phyloP scores from a whole-genome alignment of 2,113 vertebrate genomes.

The Saccopteryx bilineata region DNA sequence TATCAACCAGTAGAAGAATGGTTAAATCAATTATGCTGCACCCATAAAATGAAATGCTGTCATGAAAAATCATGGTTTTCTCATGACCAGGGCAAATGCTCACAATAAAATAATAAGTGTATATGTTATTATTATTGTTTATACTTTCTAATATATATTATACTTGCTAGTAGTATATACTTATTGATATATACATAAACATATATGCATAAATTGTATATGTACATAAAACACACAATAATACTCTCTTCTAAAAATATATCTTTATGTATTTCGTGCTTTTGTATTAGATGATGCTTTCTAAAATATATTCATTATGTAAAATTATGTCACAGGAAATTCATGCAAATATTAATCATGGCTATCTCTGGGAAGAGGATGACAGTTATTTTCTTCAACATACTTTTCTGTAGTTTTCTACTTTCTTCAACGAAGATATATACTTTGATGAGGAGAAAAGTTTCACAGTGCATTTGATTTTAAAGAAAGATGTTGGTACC shows the following conservation, averaged over 20 bases:
- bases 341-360: neutral
- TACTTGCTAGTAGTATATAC: neutral
- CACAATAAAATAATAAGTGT: neutral
- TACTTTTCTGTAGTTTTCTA: conserved; percentile 37
- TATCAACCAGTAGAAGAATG: neutral
- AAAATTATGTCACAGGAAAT: neutral
- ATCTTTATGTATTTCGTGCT: neutral
- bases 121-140: neutral
- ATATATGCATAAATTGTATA: neutral
- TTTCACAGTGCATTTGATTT: neutral
- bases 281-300: conserved; percentile 41
- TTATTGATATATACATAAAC: neutral
- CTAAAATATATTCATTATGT: neutral
- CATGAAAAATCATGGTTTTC: neutral
- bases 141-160: neutral
- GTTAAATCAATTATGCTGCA: neutral
- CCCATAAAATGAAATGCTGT: neutral
- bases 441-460: neutral
- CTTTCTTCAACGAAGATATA: neutral
- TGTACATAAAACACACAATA: neutral
- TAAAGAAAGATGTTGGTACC: neutral
- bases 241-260: neutral
- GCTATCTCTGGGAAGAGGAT: neutral
- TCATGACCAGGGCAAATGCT: conserved; percentile 10
- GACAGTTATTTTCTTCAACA: conserved; percentile 34